Evolutionary conservation across 2,113 vertebrate genomes (phyloP), one percentile per base, ranked within the genome.

Genomic region (Gila orcuttii): DNA sequence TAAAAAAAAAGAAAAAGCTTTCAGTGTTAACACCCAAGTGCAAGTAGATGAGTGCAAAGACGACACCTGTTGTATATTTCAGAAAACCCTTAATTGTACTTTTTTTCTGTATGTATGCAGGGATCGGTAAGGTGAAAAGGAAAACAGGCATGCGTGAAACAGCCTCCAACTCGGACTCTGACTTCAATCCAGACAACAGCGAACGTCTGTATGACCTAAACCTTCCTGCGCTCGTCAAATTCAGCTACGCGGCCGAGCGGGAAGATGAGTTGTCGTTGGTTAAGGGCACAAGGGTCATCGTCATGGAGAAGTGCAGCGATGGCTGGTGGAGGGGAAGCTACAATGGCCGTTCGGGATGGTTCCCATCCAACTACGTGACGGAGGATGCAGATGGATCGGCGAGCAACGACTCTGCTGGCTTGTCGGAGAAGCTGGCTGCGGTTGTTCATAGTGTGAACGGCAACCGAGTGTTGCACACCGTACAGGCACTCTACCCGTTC

Each of bases 231-330:
- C 93, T 95, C 84, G 97, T 97, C 84, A 97, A 97, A 90, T 97
- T 97, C 92, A 97, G 94, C 93, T 97, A 97, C 92, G 74, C 95
- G n/a, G 96, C 96, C 0, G 97, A 97, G 92, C 95, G 97, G 2
- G 97, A 97, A 77, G 97, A 97, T 84, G 97, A 97, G 91, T 93
- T 97, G 52, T 96, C 96, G 0, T 92, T 97, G 91, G 96, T 96
- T 79, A 97, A 97, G 88, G 96, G 96, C 86, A 97, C 96, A 0
- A 96, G 96, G 74, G 97, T 97, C 87, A 95, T 96, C 79, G 97
- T 97, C 91, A 97, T 97, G 97, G 97, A 97, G 91, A 97, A 97
- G 90, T 97, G 97, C 94, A 97, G 96, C 42, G 97, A 97, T 83
- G 97, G 97, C 80, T 97, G 96, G 97, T 97, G 97, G 96, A 93